Conservation (phyloP, 2,888 invertebrate species). For the Hirtodrosophila trivittata region DNA sequence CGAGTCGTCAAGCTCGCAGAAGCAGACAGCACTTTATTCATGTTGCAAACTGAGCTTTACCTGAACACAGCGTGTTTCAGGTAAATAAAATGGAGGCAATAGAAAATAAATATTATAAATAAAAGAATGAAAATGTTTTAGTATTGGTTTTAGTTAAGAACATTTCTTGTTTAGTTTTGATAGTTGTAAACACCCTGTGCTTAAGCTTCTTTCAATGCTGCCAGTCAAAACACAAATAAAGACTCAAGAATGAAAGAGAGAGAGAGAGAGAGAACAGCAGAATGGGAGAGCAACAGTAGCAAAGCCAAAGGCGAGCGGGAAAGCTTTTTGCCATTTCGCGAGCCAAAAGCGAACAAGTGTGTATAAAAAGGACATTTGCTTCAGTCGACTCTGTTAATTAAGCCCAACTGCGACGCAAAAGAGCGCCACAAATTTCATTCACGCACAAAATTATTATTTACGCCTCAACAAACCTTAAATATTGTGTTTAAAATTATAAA, state of each 20-base stretch:
- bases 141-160: not conserved
- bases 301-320: slow-evolving; percentile 34
- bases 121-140: no score
- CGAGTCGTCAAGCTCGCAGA: slow-evolving; percentile 1
- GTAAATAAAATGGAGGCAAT: not conserved
- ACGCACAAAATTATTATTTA: slow-evolving; percentile 32
- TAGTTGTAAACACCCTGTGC: slow-evolving; percentile 40
- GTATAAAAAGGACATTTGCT: slow-evolving; percentile 78
- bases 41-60: slow-evolving; percentile 9
- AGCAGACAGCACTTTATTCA: slow-evolving; percentile 18
- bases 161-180: not conserved
- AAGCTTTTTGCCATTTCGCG: slow-evolving; percentile 54
- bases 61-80: slow-evolving; percentile 21
- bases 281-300: slow-evolving; percentile 32
- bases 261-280: slow-evolving; percentile 5
- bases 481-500: slow-evolving; percentile 5
- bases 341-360: slow-evolving; percentile 82
- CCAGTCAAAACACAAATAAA: slow-evolving; percentile 51
- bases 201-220: slow-evolving; percentile 41
- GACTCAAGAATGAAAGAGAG: slow-evolving; percentile 8
- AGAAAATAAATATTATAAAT: not conserved
- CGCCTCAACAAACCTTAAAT: slow-evolving; percentile 36
- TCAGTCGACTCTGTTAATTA: slow-evolving; percentile 76
- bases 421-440: slow-evolving; percentile 42
- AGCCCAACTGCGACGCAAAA: slow-evolving; percentile 67